Conservation (phyloP, 2,113 vertebrate species). For the Perognathus longimembris region DNA sequence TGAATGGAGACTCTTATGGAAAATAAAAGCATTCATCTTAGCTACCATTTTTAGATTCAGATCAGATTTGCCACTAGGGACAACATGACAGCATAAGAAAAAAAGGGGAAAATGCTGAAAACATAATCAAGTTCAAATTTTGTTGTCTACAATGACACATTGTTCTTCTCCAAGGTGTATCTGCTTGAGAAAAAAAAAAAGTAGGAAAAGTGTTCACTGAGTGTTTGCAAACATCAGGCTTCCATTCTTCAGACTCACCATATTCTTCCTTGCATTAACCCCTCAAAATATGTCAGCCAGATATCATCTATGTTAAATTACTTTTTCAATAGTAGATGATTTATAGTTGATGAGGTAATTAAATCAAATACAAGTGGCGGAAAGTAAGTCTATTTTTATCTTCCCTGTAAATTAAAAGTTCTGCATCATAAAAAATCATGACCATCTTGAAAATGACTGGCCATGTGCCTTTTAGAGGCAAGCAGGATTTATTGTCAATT, state of each 20-base stretch:
- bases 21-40: constrained; percentile 42
- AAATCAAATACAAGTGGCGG: constrained; percentile 92
- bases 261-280: constrained; percentile 79
- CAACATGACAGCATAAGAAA: background rate
- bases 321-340: constrained; percentile 91
- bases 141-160: background rate
- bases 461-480: constrained; percentile 90
- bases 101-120: background rate
- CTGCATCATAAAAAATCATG: constrained; percentile 92
- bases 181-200: background rate
- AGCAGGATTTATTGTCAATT: constrained; percentile 93
- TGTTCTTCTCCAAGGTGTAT: background rate
- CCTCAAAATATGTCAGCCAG: constrained; percentile 84
- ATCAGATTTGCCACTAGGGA: background rate
- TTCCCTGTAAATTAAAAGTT: constrained; percentile 94
- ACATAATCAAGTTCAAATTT: background rate
- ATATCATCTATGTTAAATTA: constrained; percentile 89
- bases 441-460: constrained; percentile 92
- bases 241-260: constrained; percentile 38
- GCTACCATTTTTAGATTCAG: constrained; percentile 43
- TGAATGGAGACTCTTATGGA: background rate
- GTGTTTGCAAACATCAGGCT: background rate
- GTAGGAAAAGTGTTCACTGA: background rate
- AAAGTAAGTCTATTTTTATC: constrained; percentile 94
- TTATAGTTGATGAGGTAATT: constrained; percentile 93